phyloP scores from a whole-genome alignment of 1,140 invertebrate genomes.

The Gryon sp. region DNA sequence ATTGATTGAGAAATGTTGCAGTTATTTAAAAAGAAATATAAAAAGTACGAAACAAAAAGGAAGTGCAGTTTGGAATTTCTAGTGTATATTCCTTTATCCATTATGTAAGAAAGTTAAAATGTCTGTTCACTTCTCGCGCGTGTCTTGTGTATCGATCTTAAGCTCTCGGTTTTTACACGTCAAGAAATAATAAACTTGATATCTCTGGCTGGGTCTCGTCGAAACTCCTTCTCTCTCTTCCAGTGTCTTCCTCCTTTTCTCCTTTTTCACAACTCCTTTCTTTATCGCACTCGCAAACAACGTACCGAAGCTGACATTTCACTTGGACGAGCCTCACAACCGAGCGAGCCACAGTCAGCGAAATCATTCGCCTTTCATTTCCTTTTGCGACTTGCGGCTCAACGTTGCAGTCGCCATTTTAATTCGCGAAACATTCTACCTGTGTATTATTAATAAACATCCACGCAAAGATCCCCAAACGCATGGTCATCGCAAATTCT shows the following conservation, averaged over 20 bases:
- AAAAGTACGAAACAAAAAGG: too few species aligned
- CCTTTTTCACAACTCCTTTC: constrained; percentile 40
- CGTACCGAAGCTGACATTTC: constrained; percentile 69
- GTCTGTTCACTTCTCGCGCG: constrained; percentile 56
- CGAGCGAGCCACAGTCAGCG: constrained; percentile 62
- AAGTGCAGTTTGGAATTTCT: too few species aligned
- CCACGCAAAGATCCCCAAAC: constrained; percentile 45
- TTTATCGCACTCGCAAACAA: constrained; percentile 58
- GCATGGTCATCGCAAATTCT: constrained; percentile 55
- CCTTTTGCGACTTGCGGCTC: constrained; percentile 59
- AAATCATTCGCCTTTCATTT: constrained; percentile 67
- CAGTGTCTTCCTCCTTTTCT: constrained; percentile 41
- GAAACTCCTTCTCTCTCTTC: constrained; percentile 33
- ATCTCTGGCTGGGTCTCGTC: constrained; percentile 56
- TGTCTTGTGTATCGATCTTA: constrained; percentile 62
- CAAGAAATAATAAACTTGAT: constrained; percentile 67
- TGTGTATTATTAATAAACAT: constrained; percentile 66
- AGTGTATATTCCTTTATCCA: constrained; percentile 15
- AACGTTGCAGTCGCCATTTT: constrained; percentile 65
- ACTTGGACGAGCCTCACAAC: constrained; percentile 61
- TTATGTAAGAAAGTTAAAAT: constrained; percentile 47
- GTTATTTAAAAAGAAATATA: too few species aligned
- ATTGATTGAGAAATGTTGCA: too few species aligned
- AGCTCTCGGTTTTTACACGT: constrained; percentile 59
- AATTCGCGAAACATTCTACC: constrained; percentile 64